phyloP scores from a whole-genome alignment of 2,797 vertebrate species.

The Poeciliopsis turneri region DNA sequence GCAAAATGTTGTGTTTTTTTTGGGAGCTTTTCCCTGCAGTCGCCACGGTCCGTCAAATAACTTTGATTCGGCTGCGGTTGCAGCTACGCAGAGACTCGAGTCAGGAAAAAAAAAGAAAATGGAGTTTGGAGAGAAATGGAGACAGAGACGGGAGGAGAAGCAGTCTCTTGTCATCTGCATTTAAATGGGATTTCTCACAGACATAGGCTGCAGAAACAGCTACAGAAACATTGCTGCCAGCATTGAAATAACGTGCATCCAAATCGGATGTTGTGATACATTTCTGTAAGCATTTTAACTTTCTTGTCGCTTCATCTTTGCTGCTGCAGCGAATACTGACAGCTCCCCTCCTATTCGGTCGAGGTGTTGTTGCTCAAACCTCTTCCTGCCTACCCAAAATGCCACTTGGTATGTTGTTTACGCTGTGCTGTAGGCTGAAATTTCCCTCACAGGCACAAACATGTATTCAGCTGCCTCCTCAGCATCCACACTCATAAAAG shows the following conservation, averaged over 20 bases:
- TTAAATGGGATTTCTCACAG: conserved; percentile 54
- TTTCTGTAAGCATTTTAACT: conserved; percentile 19
- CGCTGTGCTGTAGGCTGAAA: conserved; percentile 7
- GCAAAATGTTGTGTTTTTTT: neutral
- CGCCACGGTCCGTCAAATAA: conserved; percentile 40
- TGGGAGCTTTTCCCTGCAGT: conserved; percentile 1
- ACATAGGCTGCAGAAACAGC: neutral
- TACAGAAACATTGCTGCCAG: neutral
- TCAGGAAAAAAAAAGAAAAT: neutral
- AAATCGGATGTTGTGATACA: neutral
- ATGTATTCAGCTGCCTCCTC: conserved; percentile 1
- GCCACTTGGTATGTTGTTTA: conserved; percentile 50
- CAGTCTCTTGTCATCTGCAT: conserved; percentile 55
- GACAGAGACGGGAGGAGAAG: conserved; percentile 26
- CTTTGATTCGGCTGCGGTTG: conserved; percentile 60
- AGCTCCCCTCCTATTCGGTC: conserved; percentile 10
- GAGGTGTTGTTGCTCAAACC: conserved; percentile 59
- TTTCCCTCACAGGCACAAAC: conserved; percentile 19
- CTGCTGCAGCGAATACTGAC: conserved; percentile 19
- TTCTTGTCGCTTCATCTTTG: conserved; percentile 38
- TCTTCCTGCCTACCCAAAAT: conserved; percentile 66
- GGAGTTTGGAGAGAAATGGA: conserved; percentile 24
- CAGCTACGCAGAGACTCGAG: conserved; percentile 29
- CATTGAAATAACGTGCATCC: neutral
- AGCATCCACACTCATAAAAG: neutral